Conservation (phyloP, 2,888 invertebrate genomes). For the Melinopterus prodromus region DNA sequence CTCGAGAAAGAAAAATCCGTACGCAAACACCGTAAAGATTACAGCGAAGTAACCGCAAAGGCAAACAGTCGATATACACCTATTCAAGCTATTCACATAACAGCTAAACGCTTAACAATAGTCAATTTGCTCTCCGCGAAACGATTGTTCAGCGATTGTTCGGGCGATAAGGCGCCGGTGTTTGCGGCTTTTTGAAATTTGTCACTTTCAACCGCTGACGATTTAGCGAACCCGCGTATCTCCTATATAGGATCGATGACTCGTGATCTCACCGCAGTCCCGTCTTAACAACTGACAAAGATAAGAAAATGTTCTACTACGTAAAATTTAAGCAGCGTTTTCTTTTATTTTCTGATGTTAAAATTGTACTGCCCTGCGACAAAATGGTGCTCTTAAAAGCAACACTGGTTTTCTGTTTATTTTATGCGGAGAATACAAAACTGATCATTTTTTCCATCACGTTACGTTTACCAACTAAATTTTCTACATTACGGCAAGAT, state of each 20-base stretch:
- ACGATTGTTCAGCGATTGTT: neutral
- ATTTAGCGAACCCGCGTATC: neutral
- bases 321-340: too few relatives aligned
- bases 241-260: neutral
- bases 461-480: too few relatives aligned
- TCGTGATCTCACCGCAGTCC: neutral
- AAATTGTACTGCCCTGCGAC: too few relatives aligned
- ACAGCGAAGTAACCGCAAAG: neutral
- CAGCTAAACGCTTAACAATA: neutral
- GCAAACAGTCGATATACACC: neutral
- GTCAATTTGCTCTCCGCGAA: neutral
- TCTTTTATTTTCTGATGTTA: too few relatives aligned
- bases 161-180: neutral
- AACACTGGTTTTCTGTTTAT: too few relatives aligned
- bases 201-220: neutral
- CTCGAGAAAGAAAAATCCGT: too few relatives aligned
- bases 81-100: neutral
- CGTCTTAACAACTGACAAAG: neutral
- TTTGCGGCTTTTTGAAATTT: neutral
- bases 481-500: too few relatives aligned
- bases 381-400: too few relatives aligned
- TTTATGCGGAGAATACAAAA: too few relatives aligned
- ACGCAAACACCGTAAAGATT: neutral
- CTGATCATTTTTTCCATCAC: too few relatives aligned
- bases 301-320: too few relatives aligned